Evolutionary conservation across 1,140 invertebrate genomes (phyloP), one percentile per base, ranked within the genome.

Genomic region (Atta cephalotes): DNA sequence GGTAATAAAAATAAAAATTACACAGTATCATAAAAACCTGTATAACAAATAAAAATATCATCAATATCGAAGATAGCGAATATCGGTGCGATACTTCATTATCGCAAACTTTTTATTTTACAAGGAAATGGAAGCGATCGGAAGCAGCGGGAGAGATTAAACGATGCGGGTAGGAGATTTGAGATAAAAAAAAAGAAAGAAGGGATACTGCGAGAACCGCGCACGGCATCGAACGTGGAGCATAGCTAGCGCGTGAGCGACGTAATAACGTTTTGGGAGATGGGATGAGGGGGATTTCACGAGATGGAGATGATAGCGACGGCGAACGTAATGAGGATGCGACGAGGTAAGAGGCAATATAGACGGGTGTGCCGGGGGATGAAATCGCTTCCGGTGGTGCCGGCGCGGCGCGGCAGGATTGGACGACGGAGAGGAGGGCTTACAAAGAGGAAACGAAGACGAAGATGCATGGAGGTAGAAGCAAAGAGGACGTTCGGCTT

Each of bases 331-430:
- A 84, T 84, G 80, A 84, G 80, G 80, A 84, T 84, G 80, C 80
- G 80, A 84, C 80, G 80, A 84, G 70, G 80, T 58, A 84, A 84
- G 80, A 84, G 58, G 80, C 80, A 84, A 84, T 84, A 84, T 84
- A 84, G 56, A 10, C 56, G 66, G 65, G 60, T 28, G 76, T 28
- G 45, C 18, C 51, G 16, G 31, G 0, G 56, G 56, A 74, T 49
- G 80, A 58, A 60, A 76, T 62, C 56, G 70, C 80, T 84, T 84
- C 80, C 80, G 80, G 70, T 84, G 56, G 56, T 51, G 39, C 10
- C 39, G 51, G 56, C 14, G 39, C 25, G 7, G 4, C 31, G n/a
- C 25, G 4, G 4, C 31, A 16, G 53, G 21, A 14, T 5, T 7
- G 53, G 25, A 18, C n/a, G 68, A 80, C 77, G 62, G 63, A 66